Evolutionary conservation across 2,113 vertebrate genomes (phyloP).

Genomic region (Carettochelys insculpta): DNA sequence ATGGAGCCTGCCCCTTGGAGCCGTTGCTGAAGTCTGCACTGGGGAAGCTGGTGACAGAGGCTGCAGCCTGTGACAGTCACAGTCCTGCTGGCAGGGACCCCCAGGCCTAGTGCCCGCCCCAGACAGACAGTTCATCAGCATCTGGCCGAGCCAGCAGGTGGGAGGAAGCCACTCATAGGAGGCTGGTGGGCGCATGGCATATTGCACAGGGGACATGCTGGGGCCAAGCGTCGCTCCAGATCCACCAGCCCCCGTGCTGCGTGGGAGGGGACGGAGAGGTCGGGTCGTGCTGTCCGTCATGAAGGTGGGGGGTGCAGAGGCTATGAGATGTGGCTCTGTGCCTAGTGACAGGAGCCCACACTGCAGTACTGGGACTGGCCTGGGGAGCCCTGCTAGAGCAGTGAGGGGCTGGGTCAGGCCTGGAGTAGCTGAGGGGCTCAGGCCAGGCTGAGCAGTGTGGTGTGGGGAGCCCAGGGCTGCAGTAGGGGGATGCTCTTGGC

Average conservation of each 20-base stretch:
- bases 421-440: not conserved
- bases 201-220: not conserved
- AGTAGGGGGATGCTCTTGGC: not conserved
- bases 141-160: not conserved
- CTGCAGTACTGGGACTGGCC: fast-evolving
- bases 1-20: not conserved
- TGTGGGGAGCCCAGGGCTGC: not conserved
- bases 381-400: not conserved
- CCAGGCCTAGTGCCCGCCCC: not conserved
- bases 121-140: not conserved
- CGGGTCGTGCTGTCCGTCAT: not conserved
- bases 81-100: not conserved
- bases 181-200: not conserved
- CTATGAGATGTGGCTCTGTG: not conserved
- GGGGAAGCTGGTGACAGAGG: not conserved
- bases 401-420: no score
- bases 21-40: not conserved
- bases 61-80: not conserved
- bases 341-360: not conserved
- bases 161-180: not conserved
- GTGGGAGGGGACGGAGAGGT: not conserved
- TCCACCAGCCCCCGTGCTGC: not conserved
- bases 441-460: not conserved
- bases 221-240: not conserved
- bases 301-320: not conserved